Conservation (phyloP, 2,888 invertebrate species). For the Perizoma flavofasciatum region DNA sequence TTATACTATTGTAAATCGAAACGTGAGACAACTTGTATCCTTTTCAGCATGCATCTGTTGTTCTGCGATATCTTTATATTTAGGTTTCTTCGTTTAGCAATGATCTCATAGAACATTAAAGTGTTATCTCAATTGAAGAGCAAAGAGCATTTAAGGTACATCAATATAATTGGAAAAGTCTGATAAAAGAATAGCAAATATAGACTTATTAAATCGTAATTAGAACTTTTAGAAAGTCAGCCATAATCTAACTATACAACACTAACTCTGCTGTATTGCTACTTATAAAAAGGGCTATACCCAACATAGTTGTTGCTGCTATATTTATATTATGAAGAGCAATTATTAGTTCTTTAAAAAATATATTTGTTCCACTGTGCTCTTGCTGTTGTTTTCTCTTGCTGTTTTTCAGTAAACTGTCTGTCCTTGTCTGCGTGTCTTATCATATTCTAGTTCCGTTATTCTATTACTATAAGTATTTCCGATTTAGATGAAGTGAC, state of each 20-base stretch:
- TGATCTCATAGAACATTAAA: not conserved
- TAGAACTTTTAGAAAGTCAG: not conserved
- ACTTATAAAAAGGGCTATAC: not conserved
- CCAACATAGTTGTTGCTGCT: not conserved
- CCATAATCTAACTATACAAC: not conserved
- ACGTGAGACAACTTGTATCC: no score
- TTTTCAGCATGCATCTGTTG: no score
- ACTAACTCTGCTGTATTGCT: conserved; percentile 1
- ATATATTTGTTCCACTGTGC: no score
- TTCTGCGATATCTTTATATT: no score
- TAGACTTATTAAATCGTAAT: no score
- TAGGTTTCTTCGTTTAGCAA: not conserved
- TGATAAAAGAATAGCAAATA: not conserved
- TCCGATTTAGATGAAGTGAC: conserved; percentile 14
- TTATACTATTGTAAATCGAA: not conserved
- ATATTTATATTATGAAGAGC: no score
- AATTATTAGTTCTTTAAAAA: no score
- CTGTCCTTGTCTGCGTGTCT: not conserved
- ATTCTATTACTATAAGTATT: conserved; percentile 9
- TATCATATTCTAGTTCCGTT: not conserved
- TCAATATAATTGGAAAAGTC: not conserved
- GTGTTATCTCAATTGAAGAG: not conserved
- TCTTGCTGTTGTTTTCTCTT: no score
- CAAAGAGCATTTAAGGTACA: not conserved
- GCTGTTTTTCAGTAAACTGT: not conserved